Conservation (phyloP, 1,140 invertebrate genomes). For the Apis dorsata region DNA sequence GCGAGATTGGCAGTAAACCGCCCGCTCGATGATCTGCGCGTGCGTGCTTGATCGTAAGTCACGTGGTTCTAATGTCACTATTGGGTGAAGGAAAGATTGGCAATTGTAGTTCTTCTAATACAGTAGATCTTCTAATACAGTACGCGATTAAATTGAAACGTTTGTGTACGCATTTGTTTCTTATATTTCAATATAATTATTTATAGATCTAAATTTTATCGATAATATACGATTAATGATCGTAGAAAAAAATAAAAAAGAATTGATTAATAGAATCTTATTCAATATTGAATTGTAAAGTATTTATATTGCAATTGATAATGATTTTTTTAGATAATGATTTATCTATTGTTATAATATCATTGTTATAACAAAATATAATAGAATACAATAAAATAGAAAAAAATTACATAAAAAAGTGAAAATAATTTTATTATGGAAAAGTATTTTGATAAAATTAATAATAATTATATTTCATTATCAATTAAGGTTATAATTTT, state of each 20-base stretch:
- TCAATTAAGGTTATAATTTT: no score
- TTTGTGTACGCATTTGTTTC: not conserved
- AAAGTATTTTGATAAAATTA: no score
- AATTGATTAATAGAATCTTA: not conserved
- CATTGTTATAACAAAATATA: no score
- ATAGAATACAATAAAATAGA: no score
- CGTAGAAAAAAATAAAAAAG: not conserved
- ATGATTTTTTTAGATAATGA: no score
- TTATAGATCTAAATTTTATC: not conserved
- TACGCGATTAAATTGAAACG: slow-evolving; percentile 6
- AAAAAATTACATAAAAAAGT: no score
- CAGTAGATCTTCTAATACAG: not conserved
- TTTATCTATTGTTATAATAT: no score
- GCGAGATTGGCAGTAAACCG: slow-evolving; percentile 34
- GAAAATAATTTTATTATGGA: no score
- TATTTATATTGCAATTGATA: no score
- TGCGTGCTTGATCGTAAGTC: slow-evolving; percentile 20
- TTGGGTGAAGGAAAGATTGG: slow-evolving; percentile 9
- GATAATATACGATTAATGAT: not conserved
- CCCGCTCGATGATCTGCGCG: slow-evolving; percentile 30
- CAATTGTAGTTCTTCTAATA: slow-evolving; percentile 1
- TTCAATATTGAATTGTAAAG: no score
- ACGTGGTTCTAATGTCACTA: slow-evolving; percentile 43
- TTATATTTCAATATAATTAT: not conserved
- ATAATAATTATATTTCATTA: no score